Percentiles rank a stretch among this genome's conserved stretches.
Conservation (phyloP, 2,888 invertebrate species). For the Aleiodes testaceus region DNA sequence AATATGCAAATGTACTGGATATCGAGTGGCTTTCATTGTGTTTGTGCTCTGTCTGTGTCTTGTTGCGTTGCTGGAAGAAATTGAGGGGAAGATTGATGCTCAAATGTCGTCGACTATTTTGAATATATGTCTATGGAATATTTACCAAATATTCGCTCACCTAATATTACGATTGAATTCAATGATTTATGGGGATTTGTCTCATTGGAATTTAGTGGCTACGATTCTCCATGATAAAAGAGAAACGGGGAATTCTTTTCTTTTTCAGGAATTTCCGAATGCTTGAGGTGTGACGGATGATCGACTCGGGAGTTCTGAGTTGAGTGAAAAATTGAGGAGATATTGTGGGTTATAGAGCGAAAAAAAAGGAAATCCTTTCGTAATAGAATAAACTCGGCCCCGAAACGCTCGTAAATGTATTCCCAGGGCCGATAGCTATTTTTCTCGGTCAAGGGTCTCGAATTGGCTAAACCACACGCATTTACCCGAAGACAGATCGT, state of each 20-base stretch:
- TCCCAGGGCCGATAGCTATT: constrained; percentile 72
- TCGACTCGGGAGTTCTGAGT: constrained; percentile 51
- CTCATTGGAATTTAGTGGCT: constrained; percentile 6
- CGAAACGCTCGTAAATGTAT: constrained; percentile 72
- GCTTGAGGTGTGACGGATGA: constrained; percentile 64
- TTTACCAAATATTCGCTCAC: constrained; percentile 30
- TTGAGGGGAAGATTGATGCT: constrained; percentile 36
- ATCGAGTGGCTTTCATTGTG: constrained; percentile 62
- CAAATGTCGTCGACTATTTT: constrained; percentile 16
- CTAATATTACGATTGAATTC: constrained; percentile 31
- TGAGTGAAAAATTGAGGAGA: constrained; percentile 55
- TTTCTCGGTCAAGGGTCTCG: constrained; percentile 71
- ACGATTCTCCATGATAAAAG: constrained; percentile 6
- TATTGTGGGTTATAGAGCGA: constrained; percentile 65
- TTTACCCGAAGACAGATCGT: constrained; percentile 68
- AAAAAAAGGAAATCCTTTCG: constrained; percentile 69
- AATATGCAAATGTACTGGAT: constrained; percentile 71
- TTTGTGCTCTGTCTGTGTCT: constrained; percentile 29
- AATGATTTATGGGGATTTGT: constrained; percentile 39
- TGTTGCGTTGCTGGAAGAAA: constrained; percentile 24
- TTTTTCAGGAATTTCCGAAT: constrained; percentile 52
- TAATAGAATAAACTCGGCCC: constrained; percentile 71
- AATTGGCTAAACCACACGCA: constrained; percentile 69
- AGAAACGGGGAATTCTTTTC: constrained; percentile 43
- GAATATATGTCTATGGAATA: constrained; percentile 6